These are phyloP conservation scores for Orthonyx spaldingii DNA, from an alignment of 2,113 vertebrate genomes.

Conservation along the genomic window DNA sequence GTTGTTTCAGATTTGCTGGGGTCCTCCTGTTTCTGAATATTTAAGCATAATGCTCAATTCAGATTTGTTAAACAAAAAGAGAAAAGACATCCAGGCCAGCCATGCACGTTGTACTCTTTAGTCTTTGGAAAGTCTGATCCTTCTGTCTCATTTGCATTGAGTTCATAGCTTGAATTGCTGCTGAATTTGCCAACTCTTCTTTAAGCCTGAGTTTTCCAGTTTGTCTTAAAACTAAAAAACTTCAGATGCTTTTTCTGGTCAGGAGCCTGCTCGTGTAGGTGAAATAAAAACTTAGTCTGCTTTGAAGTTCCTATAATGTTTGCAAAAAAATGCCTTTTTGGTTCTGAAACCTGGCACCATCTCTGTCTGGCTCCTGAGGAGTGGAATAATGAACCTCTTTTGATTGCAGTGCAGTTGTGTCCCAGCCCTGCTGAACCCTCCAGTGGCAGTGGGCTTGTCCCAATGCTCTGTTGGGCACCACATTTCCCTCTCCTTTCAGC, in stretches of 20 bases:
- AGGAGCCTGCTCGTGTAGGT: not conserved
- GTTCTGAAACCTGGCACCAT: not conserved
- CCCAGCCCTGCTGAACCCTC: not conserved
- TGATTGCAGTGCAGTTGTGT: not conserved
- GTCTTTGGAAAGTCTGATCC: not conserved
- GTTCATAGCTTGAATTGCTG: not conserved
- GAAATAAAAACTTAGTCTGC: not conserved
- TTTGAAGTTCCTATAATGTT: not conserved
- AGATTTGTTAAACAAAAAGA: not conserved
- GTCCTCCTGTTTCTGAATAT: not conserved
- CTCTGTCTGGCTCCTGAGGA: not conserved
- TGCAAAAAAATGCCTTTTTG: not conserved
- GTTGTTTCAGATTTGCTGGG: not conserved
- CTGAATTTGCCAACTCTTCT: slow-evolving; percentile 4
- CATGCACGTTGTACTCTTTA: not conserved
- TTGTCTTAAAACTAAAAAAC: not conserved
- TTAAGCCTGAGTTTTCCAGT: not conserved
- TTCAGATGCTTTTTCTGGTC: slow-evolving; percentile 15
- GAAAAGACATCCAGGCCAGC: not conserved
- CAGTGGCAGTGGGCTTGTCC: not conserved
- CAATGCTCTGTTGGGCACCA: not conserved
- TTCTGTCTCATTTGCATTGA: slow-evolving; percentile 12
- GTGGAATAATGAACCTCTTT: not conserved
- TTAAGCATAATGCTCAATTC: not conserved
- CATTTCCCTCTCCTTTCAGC: not conserved